These are phyloP conservation scores for Bombyx mori DNA, from an alignment of 1,140 invertebrate species.

Conservation along the genomic window DNA sequence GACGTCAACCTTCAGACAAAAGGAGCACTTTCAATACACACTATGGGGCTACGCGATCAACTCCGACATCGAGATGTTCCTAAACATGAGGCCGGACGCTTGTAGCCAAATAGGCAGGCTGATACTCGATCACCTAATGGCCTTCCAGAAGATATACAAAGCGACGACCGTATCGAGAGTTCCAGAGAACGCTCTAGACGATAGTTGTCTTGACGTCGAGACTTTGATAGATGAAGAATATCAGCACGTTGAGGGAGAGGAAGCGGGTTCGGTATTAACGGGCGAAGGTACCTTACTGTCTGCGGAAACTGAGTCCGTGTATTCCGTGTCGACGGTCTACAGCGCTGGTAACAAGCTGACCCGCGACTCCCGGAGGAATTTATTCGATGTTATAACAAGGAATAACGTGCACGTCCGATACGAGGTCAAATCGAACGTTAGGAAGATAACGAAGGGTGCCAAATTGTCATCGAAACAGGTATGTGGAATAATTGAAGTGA, in stretches of 20 bases:
- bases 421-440: slow-evolving; percentile 60
- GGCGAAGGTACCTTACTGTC: slow-evolving; percentile 52
- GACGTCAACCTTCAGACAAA: slow-evolving; percentile 62
- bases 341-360: slow-evolving; percentile 45
- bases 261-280: slow-evolving; percentile 52
- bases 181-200: slow-evolving; percentile 46
- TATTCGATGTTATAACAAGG: slow-evolving; percentile 61
- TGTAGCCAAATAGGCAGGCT: slow-evolving; percentile 71
- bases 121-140: slow-evolving; percentile 69
- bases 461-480: slow-evolving; percentile 68
- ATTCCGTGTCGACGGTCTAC: slow-evolving; percentile 56
- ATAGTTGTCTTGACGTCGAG: slow-evolving; percentile 52
- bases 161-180: slow-evolving; percentile 32
- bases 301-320: slow-evolving; percentile 53
- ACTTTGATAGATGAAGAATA: slow-evolving; percentile 63
- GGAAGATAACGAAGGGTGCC: slow-evolving; percentile 64
- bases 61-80: slow-evolving; percentile 70
- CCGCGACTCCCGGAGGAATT: slow-evolving; percentile 48
- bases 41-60: slow-evolving; percentile 74
- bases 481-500: slow-evolving; percentile 2
- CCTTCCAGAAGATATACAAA: slow-evolving; percentile 67
- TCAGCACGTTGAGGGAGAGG: slow-evolving; percentile 56
- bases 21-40: slow-evolving; percentile 68
- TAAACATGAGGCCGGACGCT: slow-evolving; percentile 72
- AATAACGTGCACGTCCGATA: slow-evolving; percentile 60